Evolutionary conservation across 2,888 invertebrate genomes (phyloP).

Genomic region (Hirtodrosophila cameraria): DNA sequence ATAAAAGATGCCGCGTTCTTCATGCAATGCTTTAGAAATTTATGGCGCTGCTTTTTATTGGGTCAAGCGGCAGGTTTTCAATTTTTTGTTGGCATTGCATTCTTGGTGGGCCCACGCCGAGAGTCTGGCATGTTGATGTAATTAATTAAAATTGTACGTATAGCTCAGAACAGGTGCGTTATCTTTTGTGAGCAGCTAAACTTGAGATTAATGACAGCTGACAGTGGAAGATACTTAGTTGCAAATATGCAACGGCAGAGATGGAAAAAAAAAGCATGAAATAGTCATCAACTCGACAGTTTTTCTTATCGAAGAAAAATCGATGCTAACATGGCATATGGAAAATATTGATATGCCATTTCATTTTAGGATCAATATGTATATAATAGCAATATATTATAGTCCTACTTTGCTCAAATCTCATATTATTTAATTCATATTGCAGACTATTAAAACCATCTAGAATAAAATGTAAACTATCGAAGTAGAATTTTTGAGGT

Average conservation of each 20-base stretch:
- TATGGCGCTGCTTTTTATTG: conserved; percentile 70
- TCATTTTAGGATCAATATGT: too few relatives aligned
- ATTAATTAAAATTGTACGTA: conserved; percentile 55
- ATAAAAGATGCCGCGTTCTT: conserved; percentile 48
- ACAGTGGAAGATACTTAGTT: not conserved
- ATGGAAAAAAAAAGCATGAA: too few relatives aligned
- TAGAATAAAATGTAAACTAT: too few relatives aligned
- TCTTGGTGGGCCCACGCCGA: conserved; percentile 65
- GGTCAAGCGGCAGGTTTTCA: conserved; percentile 73
- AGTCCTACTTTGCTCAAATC: too few relatives aligned
- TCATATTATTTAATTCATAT: too few relatives aligned
- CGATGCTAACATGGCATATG: too few relatives aligned
- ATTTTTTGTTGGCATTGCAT: conserved; percentile 39
- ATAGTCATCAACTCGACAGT: too few relatives aligned
- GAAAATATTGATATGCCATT: too few relatives aligned
- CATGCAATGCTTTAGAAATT: conserved; percentile 50
- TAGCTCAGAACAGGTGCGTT: conserved; percentile 44
- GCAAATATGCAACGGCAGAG: not conserved
- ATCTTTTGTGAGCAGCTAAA: not conserved
- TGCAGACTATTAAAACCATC: too few relatives aligned
- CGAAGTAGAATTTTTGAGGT: too few relatives aligned
- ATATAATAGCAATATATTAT: too few relatives aligned
- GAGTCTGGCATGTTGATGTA: conserved; percentile 57
- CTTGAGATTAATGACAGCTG: conserved; percentile 31
- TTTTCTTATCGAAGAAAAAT: too few relatives aligned